Conservation (phyloP, 2,888 invertebrate genomes). For the Ferrisia virgata region DNA sequence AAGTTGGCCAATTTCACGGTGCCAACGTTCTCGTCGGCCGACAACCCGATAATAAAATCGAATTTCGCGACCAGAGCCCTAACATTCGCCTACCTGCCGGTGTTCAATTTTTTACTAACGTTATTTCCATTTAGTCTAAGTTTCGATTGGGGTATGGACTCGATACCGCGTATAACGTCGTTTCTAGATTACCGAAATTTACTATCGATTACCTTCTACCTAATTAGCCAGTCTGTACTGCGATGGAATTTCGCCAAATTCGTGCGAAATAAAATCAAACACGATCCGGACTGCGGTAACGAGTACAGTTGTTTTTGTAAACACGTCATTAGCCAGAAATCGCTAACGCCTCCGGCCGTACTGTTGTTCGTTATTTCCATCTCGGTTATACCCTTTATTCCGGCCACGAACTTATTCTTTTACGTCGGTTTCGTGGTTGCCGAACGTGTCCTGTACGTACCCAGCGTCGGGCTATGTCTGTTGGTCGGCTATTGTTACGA, state of each 20-base stretch:
- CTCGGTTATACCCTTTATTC: constrained; percentile 85
- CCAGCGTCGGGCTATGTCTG: constrained; percentile 91
- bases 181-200: constrained; percentile 76
- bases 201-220: constrained; percentile 71
- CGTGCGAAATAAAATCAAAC: neutral
- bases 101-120: constrained; percentile 81
- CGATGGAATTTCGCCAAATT: neutral
- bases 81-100: constrained; percentile 87
- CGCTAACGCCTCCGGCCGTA: constrained; percentile 12
- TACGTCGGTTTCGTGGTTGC: constrained; percentile 97
- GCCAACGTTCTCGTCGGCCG: constrained; percentile 84
- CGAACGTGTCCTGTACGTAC: constrained; percentile 90
- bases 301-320: neutral
- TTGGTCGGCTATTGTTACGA: constrained; percentile 72
- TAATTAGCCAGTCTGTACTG: constrained; percentile 49
- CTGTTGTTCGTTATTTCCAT: constrained; percentile 58
- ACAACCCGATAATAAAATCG: constrained; percentile 89
- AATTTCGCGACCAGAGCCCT: constrained; percentile 76
- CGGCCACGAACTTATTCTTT: constrained; percentile 91
- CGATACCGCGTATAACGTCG: constrained; percentile 78
- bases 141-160: constrained; percentile 99
- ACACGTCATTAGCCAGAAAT: constrained; percentile 10
- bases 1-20: constrained; percentile 68
- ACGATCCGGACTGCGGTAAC: neutral
- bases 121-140: constrained; percentile 82